Evolutionary conservation across 1,140 invertebrate species (phyloP).

Genomic region (Drosophila ercepeae): DNA sequence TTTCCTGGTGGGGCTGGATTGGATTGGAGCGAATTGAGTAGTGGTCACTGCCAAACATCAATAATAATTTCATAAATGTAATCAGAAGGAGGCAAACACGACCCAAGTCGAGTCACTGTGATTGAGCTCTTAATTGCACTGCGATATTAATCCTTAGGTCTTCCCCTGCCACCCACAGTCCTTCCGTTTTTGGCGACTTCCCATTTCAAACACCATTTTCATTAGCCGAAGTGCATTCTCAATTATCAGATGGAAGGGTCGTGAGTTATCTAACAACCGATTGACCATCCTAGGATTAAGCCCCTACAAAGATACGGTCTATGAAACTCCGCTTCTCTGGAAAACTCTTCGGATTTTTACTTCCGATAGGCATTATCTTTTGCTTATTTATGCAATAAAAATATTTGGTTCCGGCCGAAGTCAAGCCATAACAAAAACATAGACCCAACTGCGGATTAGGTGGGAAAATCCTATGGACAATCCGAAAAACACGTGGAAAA

Average conservation of each 20-base stretch:
- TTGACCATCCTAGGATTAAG: conserved; percentile 14
- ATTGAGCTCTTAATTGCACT: conserved; percentile 81
- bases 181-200: conserved; percentile 1
- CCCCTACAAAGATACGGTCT: conserved; percentile 4
- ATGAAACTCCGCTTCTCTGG: conserved; percentile 2
- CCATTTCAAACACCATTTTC: conserved; percentile 41
- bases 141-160: conserved; percentile 66
- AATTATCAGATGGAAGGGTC: conserved; percentile 34
- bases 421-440: conserved; percentile 64
- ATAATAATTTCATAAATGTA: conserved; percentile 82
- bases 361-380: conserved; percentile 47
- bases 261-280: conserved; percentile 22
- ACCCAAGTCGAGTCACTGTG: conserved; percentile 58
- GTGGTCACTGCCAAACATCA: conserved; percentile 78
- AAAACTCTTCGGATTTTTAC: conserved; percentile 15
- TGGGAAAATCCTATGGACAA: conserved; percentile 70
- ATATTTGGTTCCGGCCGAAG: conserved; percentile 46
- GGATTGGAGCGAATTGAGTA: conserved; percentile 32
- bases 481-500: conserved; percentile 75
- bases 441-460: conserved; percentile 25
- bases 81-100: conserved; percentile 67
- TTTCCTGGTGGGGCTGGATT: conserved; percentile 1
- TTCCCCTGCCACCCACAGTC: background rate
- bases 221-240: conserved; percentile 57
- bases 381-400: conserved; percentile 43